These are phyloP conservation scores for Flexamia atlantica DNA, from an alignment of 2,888 invertebrate species.

Conservation along the genomic window DNA sequence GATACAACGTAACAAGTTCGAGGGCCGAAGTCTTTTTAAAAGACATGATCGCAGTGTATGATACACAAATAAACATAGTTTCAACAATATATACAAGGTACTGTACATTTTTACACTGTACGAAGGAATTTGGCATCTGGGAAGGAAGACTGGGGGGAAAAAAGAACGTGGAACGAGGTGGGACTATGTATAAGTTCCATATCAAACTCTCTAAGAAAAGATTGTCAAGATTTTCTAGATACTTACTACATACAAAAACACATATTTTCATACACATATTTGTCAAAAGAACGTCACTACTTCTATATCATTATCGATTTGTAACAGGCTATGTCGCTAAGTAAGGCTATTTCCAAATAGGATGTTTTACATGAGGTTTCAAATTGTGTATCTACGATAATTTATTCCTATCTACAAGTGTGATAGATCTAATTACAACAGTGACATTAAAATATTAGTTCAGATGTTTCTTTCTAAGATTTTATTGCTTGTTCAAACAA, in stretches of 20 bases:
- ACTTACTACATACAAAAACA: slow-evolving; percentile 52
- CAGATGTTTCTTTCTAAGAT: not conserved
- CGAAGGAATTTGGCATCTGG: slow-evolving; percentile 47
- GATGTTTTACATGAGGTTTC: slow-evolving; percentile 17
- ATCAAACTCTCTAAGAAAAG: slow-evolving; percentile 55
- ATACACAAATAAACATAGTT: slow-evolving; percentile 47
- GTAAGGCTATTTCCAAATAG: slow-evolving; percentile 49
- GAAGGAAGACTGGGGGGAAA: slow-evolving; percentile 45
- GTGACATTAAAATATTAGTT: slow-evolving; percentile 7
- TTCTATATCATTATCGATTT: slow-evolving; percentile 47
- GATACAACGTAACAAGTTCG: not conserved
- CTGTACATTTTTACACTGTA: slow-evolving; percentile 49
- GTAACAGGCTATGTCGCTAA: slow-evolving; percentile 31
- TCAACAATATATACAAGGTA: slow-evolving; percentile 53
- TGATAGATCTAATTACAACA: slow-evolving; percentile 6
- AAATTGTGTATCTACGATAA: not conserved
- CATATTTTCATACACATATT: slow-evolving; percentile 33
- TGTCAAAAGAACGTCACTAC: slow-evolving; percentile 44
- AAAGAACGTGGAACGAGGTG: not conserved
- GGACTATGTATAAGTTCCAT: slow-evolving; percentile 14
- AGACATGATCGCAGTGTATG: slow-evolving; percentile 32
- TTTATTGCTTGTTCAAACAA: not conserved
- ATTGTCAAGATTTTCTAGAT: slow-evolving; percentile 53
- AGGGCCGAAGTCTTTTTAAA: slow-evolving; percentile 29
- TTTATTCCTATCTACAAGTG: not conserved